These are phyloP conservation scores for Holotrichia oblita DNA, from an alignment of 1,140 invertebrate genomes.

Conservation along the genomic window DNA sequence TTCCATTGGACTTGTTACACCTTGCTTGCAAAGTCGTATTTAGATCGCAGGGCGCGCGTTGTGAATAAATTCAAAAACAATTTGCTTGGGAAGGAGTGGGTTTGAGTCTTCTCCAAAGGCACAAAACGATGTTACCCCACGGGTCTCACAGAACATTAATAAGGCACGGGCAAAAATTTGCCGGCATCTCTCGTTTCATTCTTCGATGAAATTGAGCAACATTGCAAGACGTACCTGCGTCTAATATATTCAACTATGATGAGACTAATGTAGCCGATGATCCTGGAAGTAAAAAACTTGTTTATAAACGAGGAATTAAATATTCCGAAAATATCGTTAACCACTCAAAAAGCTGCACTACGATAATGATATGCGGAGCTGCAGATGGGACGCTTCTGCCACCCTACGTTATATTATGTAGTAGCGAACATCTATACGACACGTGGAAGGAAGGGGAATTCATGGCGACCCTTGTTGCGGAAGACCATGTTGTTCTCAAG, in stretches of 20 bases:
- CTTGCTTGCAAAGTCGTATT: slow-evolving; percentile 23
- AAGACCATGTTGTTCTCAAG: slow-evolving; percentile 36
- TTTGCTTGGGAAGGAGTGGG: slow-evolving; percentile 29
- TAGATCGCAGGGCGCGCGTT: neutral
- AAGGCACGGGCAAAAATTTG: slow-evolving; percentile 1
- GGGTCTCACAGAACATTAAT: slow-evolving; percentile 31
- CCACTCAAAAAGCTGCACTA: slow-evolving; percentile 30
- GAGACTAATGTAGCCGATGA: slow-evolving; percentile 61
- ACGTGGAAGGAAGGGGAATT: slow-evolving; percentile 18
- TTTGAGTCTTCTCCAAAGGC: slow-evolving; percentile 14
- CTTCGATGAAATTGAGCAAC: slow-evolving; percentile 26
- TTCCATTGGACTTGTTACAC: neutral
- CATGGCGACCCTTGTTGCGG: neutral
- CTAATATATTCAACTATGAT: slow-evolving; percentile 60
- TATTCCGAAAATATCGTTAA: slow-evolving; percentile 47
- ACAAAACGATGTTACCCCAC: slow-evolving; percentile 27
- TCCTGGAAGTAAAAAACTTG: slow-evolving; percentile 52
- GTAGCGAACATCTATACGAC: slow-evolving; percentile 10
- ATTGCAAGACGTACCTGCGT: slow-evolving; percentile 37
- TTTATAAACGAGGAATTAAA: slow-evolving; percentile 43
- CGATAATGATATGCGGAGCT: slow-evolving; percentile 35
- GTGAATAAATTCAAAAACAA: slow-evolving; percentile 32
- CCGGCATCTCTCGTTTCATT: neutral
- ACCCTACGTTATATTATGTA: slow-evolving; percentile 35
- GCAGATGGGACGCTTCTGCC: slow-evolving; percentile 29